Conservation (phyloP, 2,888 invertebrate species). For the Elmis aenea region DNA sequence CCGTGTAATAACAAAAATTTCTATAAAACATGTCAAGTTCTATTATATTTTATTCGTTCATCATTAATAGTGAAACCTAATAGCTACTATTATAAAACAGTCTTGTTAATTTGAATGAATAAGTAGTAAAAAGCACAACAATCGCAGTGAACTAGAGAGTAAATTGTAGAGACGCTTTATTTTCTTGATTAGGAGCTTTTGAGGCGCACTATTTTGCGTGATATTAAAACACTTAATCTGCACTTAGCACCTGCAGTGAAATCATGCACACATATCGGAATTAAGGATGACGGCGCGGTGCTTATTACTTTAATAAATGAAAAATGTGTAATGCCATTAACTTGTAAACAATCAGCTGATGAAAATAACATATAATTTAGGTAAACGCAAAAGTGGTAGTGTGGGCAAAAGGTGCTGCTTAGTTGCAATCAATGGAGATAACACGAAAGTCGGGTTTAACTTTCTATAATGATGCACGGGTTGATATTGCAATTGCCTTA, state of each 20-base stretch:
- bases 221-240: conserved; percentile 13
- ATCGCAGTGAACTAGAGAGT: no score
- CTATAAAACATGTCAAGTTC: no score
- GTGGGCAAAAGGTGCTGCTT: neutral
- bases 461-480: conserved; percentile 11
- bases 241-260: conserved; percentile 11
- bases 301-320: conserved; percentile 5
- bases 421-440: neutral
- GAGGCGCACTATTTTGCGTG: no score
- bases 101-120: no score
- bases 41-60: no score
- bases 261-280: conserved; percentile 7
- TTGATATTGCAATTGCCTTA: conserved; percentile 23
- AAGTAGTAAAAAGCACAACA: no score
- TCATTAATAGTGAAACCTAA: no score
- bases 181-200: no score
- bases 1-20: no score
- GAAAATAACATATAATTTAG: conserved; percentile 13
- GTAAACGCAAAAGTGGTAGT: conserved; percentile 11
- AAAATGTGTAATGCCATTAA: conserved; percentile 10
- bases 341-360: conserved; percentile 9
- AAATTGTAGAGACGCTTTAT: no score
- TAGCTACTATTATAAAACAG: no score
- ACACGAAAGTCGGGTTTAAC: neutral
- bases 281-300: conserved; percentile 8